Base-by-base conservation (phyloP, 1,140 invertebrate genomes). In the Melitaea cinxia region DNA sequence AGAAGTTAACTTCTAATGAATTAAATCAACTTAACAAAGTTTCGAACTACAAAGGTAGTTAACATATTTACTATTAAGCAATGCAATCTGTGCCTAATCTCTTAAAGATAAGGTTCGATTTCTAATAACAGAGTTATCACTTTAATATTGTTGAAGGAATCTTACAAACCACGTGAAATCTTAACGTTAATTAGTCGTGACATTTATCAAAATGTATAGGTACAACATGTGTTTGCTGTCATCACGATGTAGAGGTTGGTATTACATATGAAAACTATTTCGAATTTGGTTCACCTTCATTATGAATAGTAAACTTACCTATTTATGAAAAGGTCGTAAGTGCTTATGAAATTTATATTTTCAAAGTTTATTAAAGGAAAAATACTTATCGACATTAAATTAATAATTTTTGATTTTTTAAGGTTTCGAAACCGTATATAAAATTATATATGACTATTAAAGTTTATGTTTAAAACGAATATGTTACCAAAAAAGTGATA, bases 121-220 rank as follows among this genome's bases (percentile, higher is more conserved):
- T 45, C 4, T n/a, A 37, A 10, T 45, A 6, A 2, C 7, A 10
- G 10, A 4, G 0, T 17, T n/a, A n/a, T 17, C 5, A 5, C 19
- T 47, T 14, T 1, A 2, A 47, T 35, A 7, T 35, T 47, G 15
- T 2, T 1, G 19, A 12, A 60, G 57, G 47, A 60, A 60, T 60
- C 30, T 50, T 26, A 50, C 19, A 35, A 24, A 60, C 45, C 7
- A 9, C 37, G 57, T 60, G 15, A 49, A 54, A 52, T 60, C 37
- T 60, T 30, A 42, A 47, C 47, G 45, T 21, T 52, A 60, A 60
- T 60, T 60, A 60, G 57, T 26, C 47, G 57, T 35, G 57, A 23
- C 47, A 60, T 60, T 45, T 35, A 60, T 60, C 57, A 60, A 60
- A 52, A 14, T 10, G 47, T 15, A 33, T 17, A n/a, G n/a, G n/a